Base-by-base conservation (phyloP, 2,888 invertebrate genomes). In the Cenopis cana region DNA sequence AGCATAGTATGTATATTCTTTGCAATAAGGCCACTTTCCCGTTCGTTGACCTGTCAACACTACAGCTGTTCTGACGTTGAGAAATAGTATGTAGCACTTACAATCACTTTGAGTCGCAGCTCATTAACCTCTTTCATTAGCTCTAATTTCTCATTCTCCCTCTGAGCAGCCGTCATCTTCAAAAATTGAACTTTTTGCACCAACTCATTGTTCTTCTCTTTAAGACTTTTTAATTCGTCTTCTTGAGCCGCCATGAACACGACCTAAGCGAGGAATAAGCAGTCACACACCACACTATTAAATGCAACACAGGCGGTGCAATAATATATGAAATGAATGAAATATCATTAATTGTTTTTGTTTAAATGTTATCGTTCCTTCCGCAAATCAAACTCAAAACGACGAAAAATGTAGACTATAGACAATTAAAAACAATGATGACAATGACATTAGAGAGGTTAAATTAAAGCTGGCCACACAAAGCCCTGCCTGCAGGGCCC, bases 71-170 rank as follows among this genome's bases (percentile, higher is more conserved):
- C 18, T 9, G 18, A 41, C 11, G 2, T 24, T 54, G 29, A 20
- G 20, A 14, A 41, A 29, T 24, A 12, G 56, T n/a, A 57, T n/a
- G n/a, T 59, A 38, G 9, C 56, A 82, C 92, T 87, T 82, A 94
- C 94, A 74, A 87, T 89, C 9, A 90, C 76, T 82, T 90, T 89
- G n/a, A 91, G 77, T 56, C 89, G 82, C 50, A 93, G 76, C 55
- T 92, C 91, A 74, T 90, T 92, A 24, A 83, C 85, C 81, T 93
- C 93, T 67, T 89, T 92, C 84, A 91, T 88, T 12, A 93, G 78
- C 12, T 85, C 86, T 1, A 91, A 75, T 75, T 91, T 93, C 56
- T 93, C 92, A 68, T 86, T 87, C 38, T 92, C 91, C 36, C 82
- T 83, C 72, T 89, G 87, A 18, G 85, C 89, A 11, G 89, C 89